These are phyloP conservation scores for Mantis religiosa DNA, from an alignment of 2,888 invertebrate species.

Conservation along the genomic window DNA sequence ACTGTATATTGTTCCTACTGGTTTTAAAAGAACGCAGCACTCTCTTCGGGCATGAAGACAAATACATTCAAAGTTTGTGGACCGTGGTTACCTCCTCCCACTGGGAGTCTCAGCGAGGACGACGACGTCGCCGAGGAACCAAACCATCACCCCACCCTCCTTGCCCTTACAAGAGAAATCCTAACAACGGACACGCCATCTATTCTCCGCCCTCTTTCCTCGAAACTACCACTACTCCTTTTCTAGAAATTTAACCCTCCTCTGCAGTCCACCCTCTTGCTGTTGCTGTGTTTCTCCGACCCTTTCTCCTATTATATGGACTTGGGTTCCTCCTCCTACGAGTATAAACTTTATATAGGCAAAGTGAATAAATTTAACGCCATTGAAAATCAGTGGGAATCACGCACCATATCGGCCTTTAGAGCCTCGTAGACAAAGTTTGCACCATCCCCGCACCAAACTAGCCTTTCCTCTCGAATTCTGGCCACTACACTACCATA, in stretches of 20 bases:
- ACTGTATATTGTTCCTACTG: constrained; percentile 12
- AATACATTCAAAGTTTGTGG: constrained; percentile 19
- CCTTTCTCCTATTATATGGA: constrained; percentile 7
- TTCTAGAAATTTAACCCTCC: constrained; percentile 4
- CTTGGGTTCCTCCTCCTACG: background rate
- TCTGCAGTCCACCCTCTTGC: background rate
- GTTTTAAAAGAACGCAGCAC: background rate
- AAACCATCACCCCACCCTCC: constrained; percentile 11
- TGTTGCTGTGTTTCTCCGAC: background rate
- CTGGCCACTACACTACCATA: background rate
- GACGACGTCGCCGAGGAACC: background rate
- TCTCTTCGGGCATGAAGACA: constrained; percentile 13
- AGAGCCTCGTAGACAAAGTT: constrained; percentile 16
- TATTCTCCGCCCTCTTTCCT: constrained; percentile 3
- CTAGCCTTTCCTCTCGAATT: background rate
- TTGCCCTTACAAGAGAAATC: constrained; percentile 2
- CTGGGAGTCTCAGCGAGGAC: background rate
- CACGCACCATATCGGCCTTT: constrained; percentile 21
- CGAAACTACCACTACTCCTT: background rate
- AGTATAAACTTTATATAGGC: constrained; percentile 13
- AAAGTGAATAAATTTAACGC: constrained; percentile 30
- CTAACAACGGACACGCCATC: constrained; percentile 7
- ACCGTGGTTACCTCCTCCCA: constrained; percentile 4
- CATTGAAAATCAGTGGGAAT: constrained; percentile 30
- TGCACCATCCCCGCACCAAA: background rate